A percentile compares a stretch with the other conserved stretches of the same genome.
phyloP scores from a whole-genome alignment of 2,888 invertebrate species.

The Dioctria rufipes region DNA sequence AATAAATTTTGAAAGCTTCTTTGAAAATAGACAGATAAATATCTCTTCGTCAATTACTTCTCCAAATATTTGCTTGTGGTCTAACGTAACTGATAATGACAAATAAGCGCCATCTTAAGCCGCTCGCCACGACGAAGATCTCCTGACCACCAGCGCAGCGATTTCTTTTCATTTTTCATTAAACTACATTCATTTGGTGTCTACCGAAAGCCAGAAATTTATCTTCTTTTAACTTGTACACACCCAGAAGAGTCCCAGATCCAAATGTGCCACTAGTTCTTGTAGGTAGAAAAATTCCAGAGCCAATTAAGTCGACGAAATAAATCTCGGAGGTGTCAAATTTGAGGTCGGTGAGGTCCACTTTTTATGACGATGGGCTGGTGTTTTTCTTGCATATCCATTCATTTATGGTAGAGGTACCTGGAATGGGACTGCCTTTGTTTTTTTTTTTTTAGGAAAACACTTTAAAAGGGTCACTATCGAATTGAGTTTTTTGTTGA shows the following conservation, averaged over 20 bases:
- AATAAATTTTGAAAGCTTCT: too few species aligned
- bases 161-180: too few species aligned
- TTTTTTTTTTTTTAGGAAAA: too few species aligned
- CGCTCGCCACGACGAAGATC: neutral
- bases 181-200: too few species aligned
- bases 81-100: neutral
- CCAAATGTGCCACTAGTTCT: neutral
- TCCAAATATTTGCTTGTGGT: neutral
- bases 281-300: conserved; percentile 38
- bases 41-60: neutral
- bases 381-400: neutral
- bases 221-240: conserved; percentile 11
- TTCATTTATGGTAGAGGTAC: neutral
- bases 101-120: conserved; percentile 30
- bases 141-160: conserved; percentile 14
- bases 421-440: neutral
- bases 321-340: conserved; percentile 46
- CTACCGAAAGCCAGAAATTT: neutral
- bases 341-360: conserved; percentile 18
- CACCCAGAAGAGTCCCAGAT: conserved; percentile 2
- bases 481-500: too few species aligned
- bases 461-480: neutral
- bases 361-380: conserved; percentile 22
- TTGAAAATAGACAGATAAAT: too few species aligned
- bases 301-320: conserved; percentile 33